Evolutionary conservation across 2,113 vertebrate species (phyloP), one percentile per base, ranked within the genome.

Genomic region (Microtus richardsoni): DNA sequence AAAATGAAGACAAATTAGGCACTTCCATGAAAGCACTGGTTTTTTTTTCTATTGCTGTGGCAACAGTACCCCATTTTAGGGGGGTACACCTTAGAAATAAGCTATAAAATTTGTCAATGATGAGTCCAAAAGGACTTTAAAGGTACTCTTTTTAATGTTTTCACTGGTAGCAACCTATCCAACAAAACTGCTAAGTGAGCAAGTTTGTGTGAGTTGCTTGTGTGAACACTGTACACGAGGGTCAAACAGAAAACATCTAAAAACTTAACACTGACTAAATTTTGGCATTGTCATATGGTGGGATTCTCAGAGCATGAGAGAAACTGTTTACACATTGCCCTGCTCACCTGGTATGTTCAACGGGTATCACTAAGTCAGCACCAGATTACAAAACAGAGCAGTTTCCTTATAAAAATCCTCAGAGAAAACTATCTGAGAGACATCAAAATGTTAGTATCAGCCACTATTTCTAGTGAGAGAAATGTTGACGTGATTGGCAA

Each of bases 21-120:
- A 95, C 88, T 96, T 97, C 94, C 58, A 91, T 19, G 62, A 96
- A 93, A 94, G 54, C 77, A 93, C 84, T 71, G 91, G 41, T 75
- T 96, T 89, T 95, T 95, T 93, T 95, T 93, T 84, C 74, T 83
- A 95, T 97, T 96, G 88, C 97, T 95, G 97, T 98, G 97, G 96
- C 89, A 98, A 98, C 96, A 83, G 62, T 60, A 96, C 82, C 96
- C 95, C 97, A 95, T 97, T 97, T 97, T 95, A 91, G 91, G 33
- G 96, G 77, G 93, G 22, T 49, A 89, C 92, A 86, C 89, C 94
- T 95, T 93, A 96, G 90, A 94, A 85, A 88, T 88, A 83, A 96
- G 88, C 96, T 96, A 86, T 95, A 86, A 95, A 95, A 95, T 89
- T 93, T 86, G 82, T 96, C 92, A 92, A 92, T 92, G 91, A 94